phyloP scores from a whole-genome alignment of 2,888 invertebrate species.

The Drosophila vallismaia region DNA sequence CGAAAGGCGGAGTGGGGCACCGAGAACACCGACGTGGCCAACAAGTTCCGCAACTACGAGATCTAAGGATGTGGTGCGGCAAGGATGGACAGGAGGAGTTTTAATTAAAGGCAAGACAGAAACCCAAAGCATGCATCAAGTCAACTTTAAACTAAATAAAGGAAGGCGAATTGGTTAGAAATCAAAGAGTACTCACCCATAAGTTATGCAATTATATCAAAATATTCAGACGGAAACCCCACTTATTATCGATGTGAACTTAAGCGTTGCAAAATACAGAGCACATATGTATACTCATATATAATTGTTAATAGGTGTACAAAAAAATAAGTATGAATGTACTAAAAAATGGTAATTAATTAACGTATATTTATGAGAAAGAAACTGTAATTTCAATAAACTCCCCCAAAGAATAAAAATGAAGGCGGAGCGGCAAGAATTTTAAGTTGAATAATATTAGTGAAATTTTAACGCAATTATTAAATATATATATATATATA shows the following conservation, averaged over 20 bases:
- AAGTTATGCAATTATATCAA: conserved; percentile 39
- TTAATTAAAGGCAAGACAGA: conserved; percentile 43
- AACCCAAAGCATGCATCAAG: conserved; percentile 29
- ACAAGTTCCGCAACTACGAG: conserved; percentile 95
- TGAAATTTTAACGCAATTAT: conserved; percentile 51
- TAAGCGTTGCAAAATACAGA: conserved; percentile 57
- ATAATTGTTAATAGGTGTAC: conserved; percentile 73
- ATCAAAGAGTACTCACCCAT: conserved; percentile 7
- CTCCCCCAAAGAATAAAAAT: conserved; percentile 36
- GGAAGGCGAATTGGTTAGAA: background rate
- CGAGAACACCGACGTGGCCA: conserved; percentile 92
- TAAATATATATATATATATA: no score
- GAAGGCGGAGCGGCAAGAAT: conserved; percentile 42
- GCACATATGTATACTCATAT: conserved; percentile 41
- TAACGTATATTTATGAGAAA: conserved; percentile 69
- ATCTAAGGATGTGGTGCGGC: conserved; percentile 87
- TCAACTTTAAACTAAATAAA: background rate
- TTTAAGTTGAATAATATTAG: conserved; percentile 55
- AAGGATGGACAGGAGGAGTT: conserved; percentile 9
- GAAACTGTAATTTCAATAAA: conserved; percentile 84
- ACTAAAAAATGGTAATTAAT: conserved; percentile 68
- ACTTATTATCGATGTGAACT: conserved; percentile 70
- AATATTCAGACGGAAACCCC: conserved; percentile 23
- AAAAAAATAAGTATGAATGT: conserved; percentile 33
- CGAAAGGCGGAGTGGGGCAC: conserved; percentile 87